A percentile compares a stretch with the other conserved stretches of the same genome.
phyloP scores from a whole-genome alignment of 2,113 vertebrate species.

The Turdus rufiventris region DNA sequence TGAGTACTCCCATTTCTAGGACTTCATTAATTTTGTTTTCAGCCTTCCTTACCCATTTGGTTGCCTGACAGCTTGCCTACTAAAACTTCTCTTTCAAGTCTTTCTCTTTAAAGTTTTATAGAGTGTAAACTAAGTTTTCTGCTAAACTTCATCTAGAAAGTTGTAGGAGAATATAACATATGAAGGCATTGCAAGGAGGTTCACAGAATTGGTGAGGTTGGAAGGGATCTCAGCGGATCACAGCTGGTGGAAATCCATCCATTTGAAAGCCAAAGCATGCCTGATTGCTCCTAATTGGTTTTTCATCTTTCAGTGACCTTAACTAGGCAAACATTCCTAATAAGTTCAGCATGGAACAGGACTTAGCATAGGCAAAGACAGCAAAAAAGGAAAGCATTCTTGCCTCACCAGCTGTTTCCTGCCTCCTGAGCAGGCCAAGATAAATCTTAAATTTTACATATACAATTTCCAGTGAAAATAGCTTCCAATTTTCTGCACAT shows the following conservation, averaged over 20 bases:
- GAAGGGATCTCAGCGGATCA: background rate
- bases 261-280: background rate
- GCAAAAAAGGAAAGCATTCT: background rate
- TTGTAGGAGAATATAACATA: background rate
- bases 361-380: background rate
- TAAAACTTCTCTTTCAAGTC: background rate
- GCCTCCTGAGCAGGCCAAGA: background rate
- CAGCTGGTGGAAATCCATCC: background rate
- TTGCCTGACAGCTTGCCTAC: background rate
- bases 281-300: background rate
- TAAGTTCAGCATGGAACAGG: background rate
- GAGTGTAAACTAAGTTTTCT: background rate
- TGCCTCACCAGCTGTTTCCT: background rate
- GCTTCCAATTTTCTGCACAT: background rate
- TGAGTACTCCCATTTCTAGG: background rate
- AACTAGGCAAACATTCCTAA: background rate
- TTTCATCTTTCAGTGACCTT: background rate
- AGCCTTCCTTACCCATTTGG: background rate
- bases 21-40: background rate
- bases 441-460: background rate
- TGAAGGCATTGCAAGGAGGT: background rate
- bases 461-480: background rate
- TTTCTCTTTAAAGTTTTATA: background rate
- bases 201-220: background rate
- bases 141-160: background rate